These are phyloP conservation scores for Acanthosepion lycidas DNA, from an alignment of 2,888 invertebrate genomes.

Conservation along the genomic window DNA sequence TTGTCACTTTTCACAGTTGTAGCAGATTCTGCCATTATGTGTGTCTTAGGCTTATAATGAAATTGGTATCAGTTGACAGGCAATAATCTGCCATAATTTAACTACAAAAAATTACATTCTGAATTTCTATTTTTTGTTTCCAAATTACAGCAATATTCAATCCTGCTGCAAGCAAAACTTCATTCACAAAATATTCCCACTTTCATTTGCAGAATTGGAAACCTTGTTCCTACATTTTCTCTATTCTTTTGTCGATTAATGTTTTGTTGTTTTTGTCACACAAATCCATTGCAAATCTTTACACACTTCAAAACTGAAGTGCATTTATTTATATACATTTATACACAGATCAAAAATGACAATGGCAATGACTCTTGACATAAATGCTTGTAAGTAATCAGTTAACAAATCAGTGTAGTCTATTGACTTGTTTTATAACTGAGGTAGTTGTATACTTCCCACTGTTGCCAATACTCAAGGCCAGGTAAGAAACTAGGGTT, in stretches of 20 bases:
- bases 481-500: too few species aligned
- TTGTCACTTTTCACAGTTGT: conserved; percentile 4
- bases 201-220: not conserved
- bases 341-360: too few species aligned
- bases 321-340: too few species aligned
- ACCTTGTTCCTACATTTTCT: not conserved
- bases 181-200: not conserved
- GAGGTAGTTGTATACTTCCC: too few species aligned
- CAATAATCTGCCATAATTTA: not conserved
- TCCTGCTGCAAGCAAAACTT: not conserved
- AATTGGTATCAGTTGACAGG: not conserved
- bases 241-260: not conserved
- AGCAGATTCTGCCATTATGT: not conserved
- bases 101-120: not conserved
- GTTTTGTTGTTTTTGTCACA: not conserved
- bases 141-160: not conserved
- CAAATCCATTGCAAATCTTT: not conserved
- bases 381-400: too few species aligned
- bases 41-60: not conserved
- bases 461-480: too few species aligned
- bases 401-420: too few species aligned
- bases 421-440: too few species aligned
- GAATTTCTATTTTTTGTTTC: not conserved
- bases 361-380: too few species aligned
- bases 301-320: not conserved